These are phyloP conservation scores for Apostichopus parvimensis DNA, from an alignment of 35 echinoderm and acorn worm genomes.

Conservation along the genomic window DNA sequence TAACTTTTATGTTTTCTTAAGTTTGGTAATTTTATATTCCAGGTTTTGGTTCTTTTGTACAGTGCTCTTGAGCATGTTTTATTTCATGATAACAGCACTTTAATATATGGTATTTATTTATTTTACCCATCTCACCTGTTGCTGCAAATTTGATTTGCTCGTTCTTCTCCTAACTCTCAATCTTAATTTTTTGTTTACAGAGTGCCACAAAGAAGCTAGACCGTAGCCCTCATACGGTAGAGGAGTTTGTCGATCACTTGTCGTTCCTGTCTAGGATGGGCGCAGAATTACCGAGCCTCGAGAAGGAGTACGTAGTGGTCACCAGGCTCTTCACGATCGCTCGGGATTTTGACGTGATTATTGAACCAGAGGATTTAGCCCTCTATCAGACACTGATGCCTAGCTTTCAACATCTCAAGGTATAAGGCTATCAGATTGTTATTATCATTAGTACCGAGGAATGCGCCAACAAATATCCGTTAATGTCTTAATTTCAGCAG, in stretches of 20 bases:
- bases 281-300: constrained; percentile 76
- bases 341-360: constrained; percentile 81
- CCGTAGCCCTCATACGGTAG: constrained; percentile 75
- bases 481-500: too few species aligned
- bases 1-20: too few species aligned
- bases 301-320: constrained; percentile 88
- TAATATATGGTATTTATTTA: too few species aligned
- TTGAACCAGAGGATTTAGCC: constrained; percentile 93
- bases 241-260: constrained; percentile 95
- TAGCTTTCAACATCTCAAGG: constrained; percentile 98
- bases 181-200: constrained; percentile 40
- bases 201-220: constrained; percentile 96
- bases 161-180: neutral
- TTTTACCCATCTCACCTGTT: too few species aligned
- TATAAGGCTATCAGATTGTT: neutral
- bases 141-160: neutral
- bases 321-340: constrained; percentile 96
- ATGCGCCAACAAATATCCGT: too few species aligned
- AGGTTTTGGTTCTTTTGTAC: too few species aligned
- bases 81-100: too few species aligned
- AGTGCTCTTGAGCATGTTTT: too few species aligned
- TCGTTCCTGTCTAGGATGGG: constrained; percentile 81
- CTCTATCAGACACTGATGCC: constrained; percentile 99
- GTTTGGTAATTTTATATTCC: too few species aligned
- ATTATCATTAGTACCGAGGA: too few species aligned